Percentiles rank a stretch among this genome's conserved stretches.
Conservation (phyloP, 1,140 invertebrate genomes). For the Glossosoma conforme region DNA sequence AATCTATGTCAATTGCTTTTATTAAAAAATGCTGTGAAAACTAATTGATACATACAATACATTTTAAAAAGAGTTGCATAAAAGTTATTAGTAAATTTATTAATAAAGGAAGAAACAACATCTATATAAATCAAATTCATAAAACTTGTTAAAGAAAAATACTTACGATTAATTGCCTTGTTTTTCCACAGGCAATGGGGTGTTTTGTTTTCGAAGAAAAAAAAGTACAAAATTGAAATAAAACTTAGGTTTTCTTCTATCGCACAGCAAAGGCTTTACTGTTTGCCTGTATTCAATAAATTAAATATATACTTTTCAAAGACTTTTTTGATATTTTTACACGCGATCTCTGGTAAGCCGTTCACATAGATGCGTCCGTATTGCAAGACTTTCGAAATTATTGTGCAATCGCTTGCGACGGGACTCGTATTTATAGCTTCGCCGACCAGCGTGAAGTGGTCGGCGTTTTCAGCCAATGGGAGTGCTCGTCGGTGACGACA, state of each 20-base stretch:
- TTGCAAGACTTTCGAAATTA: slow-evolving; percentile 1
- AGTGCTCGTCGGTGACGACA: slow-evolving; percentile 17
- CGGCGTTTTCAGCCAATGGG: slow-evolving; percentile 13
- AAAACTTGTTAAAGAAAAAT: no score
- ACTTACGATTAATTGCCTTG: no score
- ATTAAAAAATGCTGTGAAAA: no score
- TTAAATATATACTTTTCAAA: not conserved
- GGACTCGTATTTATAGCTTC: slow-evolving; percentile 10
- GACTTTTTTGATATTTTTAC: not conserved
- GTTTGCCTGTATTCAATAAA: not conserved
- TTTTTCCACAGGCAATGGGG: no score
- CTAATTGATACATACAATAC: no score
- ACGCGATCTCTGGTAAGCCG: not conserved
- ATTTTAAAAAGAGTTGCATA: no score
- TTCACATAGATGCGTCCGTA: not conserved
- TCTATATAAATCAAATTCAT: no score
- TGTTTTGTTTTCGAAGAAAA: not conserved
- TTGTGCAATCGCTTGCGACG: slow-evolving; percentile 21
- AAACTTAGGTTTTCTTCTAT: not conserved
- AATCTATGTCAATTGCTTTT: no score
- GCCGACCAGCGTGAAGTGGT: slow-evolving; percentile 14
- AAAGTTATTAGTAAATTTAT: no score
- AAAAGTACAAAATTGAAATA: not conserved
- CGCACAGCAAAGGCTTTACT: not conserved
- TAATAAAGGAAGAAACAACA: no score